Percentiles rank a stretch among this genome's conserved stretches.
phyloP scores from a whole-genome alignment of 2,888 invertebrate genomes.

The Drosophila melanosoma region DNA sequence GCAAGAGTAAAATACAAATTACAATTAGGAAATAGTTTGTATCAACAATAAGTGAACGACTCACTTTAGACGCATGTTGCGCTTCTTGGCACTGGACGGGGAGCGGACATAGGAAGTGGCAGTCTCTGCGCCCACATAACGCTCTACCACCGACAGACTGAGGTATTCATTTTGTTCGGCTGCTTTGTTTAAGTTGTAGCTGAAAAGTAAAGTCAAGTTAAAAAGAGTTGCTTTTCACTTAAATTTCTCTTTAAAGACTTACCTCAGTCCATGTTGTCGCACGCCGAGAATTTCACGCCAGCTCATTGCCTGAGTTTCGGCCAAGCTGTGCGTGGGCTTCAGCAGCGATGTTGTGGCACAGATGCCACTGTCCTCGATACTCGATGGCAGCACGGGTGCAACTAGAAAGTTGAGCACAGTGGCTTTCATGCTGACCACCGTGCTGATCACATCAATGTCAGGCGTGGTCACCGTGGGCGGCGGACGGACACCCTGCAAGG shows the following conservation, averaged over 20 bases:
- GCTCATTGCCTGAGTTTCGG: constrained; percentile 77
- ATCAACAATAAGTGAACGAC: constrained; percentile 34
- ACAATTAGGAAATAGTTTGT: not conserved
- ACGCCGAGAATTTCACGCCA: constrained; percentile 89
- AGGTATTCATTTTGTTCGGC: constrained; percentile 90
- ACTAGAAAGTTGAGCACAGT: constrained; percentile 84
- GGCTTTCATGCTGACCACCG: constrained; percentile 87
- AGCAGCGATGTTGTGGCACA: constrained; percentile 65
- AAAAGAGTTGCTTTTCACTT: constrained; percentile 10
- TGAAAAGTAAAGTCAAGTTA: constrained; percentile 83
- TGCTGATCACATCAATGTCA: constrained; percentile 88
- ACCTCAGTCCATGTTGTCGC: constrained; percentile 90
- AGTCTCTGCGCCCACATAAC: constrained; percentile 91
- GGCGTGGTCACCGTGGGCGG: constrained; percentile 91
- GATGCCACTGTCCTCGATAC: constrained; percentile 51
- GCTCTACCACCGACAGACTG: constrained; percentile 88
- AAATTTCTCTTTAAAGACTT: constrained; percentile 75
- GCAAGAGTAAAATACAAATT: constrained; percentile 8
- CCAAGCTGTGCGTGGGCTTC: constrained; percentile 79
- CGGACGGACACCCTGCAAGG: constrained; percentile 89
- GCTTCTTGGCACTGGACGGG: constrained; percentile 88
- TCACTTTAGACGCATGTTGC: constrained; percentile 87
- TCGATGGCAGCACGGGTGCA: not conserved
- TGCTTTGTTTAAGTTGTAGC: constrained; percentile 89
- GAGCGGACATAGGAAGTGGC: constrained; percentile 86